A percentile compares a stretch with the other conserved stretches of the same genome.
These are phyloP conservation scores for Podargus strigoides DNA, from an alignment of 2,797 vertebrate species.

Conservation along the genomic window DNA sequence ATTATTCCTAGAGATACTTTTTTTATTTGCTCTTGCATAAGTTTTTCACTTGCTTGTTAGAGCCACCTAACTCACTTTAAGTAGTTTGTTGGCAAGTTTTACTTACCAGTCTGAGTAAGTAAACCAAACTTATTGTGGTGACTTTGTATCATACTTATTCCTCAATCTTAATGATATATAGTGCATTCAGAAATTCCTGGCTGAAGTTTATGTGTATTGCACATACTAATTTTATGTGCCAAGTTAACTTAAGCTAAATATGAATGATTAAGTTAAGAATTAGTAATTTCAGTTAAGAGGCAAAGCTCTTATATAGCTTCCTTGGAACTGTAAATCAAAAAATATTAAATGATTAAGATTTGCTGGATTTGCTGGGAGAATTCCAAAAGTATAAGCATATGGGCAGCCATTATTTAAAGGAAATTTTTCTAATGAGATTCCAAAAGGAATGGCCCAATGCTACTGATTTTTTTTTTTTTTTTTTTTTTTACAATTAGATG, in stretches of 20 bases:
- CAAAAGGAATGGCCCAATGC: not conserved
- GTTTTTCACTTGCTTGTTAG: not conserved
- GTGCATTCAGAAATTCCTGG: not conserved
- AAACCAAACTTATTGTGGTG: not conserved
- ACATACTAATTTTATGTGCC: not conserved
- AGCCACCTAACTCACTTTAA: too few relatives aligned
- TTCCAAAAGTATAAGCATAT: not conserved
- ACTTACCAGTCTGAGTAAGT: not conserved
- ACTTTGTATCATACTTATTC: not conserved
- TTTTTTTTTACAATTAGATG: not conserved
- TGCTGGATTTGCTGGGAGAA: not conserved
- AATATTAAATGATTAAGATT: not conserved
- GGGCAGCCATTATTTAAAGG: not conserved
- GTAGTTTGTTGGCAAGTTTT: not conserved
- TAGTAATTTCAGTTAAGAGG: not conserved
- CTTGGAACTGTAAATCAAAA: not conserved
- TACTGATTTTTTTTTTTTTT: not conserved
- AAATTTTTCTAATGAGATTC: not conserved
- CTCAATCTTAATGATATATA: not conserved
- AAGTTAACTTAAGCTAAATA: not conserved
- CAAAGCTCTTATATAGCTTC: not conserved
- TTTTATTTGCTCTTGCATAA: not conserved
- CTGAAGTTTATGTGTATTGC: not conserved
- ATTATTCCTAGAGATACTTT: not conserved
- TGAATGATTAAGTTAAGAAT: not conserved